phyloP scores from a whole-genome alignment of 1,140 invertebrate genomes.

The Caenorhabditis remanei region DNA sequence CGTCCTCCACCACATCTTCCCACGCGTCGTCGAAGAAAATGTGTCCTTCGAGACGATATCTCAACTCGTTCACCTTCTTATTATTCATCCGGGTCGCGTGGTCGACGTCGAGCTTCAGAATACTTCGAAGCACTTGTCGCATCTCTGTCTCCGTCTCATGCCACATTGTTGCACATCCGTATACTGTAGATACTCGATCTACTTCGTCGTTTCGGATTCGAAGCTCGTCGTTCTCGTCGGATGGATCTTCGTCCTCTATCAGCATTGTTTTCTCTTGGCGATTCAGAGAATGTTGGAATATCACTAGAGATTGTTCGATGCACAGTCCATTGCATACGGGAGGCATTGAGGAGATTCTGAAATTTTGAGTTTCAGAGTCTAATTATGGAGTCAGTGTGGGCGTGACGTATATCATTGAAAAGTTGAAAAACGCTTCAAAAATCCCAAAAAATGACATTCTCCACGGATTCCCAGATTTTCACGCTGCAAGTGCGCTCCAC shows the following conservation, averaged over 20 bases:
- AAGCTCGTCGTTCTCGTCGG: slow-evolving; percentile 61
- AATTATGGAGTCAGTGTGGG: no score
- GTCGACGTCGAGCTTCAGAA: slow-evolving; percentile 87
- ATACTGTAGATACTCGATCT: slow-evolving; percentile 77
- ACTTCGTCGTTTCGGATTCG: slow-evolving; percentile 66
- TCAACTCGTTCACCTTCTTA: slow-evolving; percentile 87
- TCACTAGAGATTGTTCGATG: slow-evolving; percentile 72
- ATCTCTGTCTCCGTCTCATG: slow-evolving; percentile 80
- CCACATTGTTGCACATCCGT: slow-evolving; percentile 80
- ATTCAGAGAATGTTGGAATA: slow-evolving; percentile 68
- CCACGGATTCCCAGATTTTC: no score
- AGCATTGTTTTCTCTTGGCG: slow-evolving; percentile 40
- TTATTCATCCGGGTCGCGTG: slow-evolving; percentile 90
- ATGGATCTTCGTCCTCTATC: slow-evolving; percentile 59
- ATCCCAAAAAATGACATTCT: no score
- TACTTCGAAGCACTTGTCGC: slow-evolving; percentile 79
- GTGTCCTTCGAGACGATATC: slow-evolving; percentile 84
- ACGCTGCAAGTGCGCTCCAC: no score
- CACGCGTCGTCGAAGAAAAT: slow-evolving; percentile 99
- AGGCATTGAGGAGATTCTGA: slow-evolving; percentile 75
- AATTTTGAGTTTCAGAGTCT: no score
- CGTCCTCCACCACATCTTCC: slow-evolving; percentile 88
- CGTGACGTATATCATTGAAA: not conserved
- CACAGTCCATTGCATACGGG: slow-evolving; percentile 69
- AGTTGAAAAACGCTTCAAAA: not conserved